Conservation (phyloP, 2,797 vertebrate genomes). For the Artibeus jamaicensis region DNA sequence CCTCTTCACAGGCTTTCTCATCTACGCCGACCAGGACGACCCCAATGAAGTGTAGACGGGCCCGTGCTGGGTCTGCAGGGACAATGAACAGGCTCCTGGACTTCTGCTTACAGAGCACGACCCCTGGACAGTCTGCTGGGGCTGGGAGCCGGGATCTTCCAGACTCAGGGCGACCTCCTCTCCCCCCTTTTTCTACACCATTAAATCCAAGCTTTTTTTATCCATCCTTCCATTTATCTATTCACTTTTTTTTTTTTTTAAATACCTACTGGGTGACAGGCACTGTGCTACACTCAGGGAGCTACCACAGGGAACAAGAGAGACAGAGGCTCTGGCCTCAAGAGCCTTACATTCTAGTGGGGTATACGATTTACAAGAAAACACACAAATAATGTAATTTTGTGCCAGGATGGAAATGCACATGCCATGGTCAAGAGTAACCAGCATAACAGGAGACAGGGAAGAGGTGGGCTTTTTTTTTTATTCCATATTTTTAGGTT, state of each 20-base stretch:
- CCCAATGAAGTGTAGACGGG: conserved; percentile 83
- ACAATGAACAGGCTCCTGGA: neutral
- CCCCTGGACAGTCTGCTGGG: neutral
- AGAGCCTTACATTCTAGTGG: neutral
- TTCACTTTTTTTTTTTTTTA: neutral
- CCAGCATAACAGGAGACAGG: neutral
- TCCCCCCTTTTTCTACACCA: conserved; percentile 3
- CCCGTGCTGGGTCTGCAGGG: accelerated
- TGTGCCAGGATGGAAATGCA: neutral
- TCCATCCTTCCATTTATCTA: neutral
- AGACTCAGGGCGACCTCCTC: neutral
- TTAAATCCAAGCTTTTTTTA: conserved; percentile 68
- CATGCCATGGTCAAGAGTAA: accelerated
- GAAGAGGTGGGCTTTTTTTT: neutral
- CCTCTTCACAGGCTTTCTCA: conserved; percentile 96
- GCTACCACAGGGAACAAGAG: neutral
- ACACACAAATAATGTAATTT: neutral
- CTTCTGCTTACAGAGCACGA: neutral
- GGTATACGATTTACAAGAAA: neutral
- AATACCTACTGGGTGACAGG: neutral
- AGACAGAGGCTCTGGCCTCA: neutral
- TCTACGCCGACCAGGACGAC: conserved; percentile 92
- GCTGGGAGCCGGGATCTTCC: neutral
- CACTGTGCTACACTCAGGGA: neutral
- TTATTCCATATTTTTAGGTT: neutral